Percentiles rank a stretch among this genome's conserved stretches.
These are phyloP conservation scores for Microcebus tavaratra DNA, from an alignment of 2,113 vertebrate genomes.

Conservation along the genomic window DNA sequence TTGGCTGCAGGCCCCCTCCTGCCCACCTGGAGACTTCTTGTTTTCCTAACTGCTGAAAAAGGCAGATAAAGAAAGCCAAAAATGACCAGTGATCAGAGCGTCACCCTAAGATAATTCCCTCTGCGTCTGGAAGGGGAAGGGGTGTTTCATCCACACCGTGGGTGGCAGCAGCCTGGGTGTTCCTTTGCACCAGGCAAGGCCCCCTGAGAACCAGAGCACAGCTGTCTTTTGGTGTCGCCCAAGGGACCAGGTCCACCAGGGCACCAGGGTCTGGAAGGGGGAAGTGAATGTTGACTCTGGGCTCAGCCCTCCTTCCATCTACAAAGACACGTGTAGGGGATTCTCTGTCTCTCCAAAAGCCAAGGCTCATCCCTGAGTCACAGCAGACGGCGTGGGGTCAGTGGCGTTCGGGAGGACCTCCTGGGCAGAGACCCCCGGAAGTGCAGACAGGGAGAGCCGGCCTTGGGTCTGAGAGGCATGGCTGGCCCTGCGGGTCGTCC, in stretches of 20 bases:
- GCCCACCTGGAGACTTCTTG: neutral
- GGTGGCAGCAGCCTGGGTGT: neutral
- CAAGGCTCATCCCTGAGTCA: neutral
- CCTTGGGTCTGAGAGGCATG: neutral
- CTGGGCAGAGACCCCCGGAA: neutral
- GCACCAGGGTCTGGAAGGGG: neutral
- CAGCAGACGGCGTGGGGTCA: accelerated
- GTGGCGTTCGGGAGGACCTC: neutral
- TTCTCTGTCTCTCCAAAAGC: neutral
- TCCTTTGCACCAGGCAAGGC: neutral
- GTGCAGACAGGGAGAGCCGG: too few species aligned
- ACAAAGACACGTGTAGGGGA: accelerated
- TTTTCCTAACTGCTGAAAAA: neutral
- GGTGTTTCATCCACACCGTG: accelerated
- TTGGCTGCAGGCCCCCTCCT: neutral
- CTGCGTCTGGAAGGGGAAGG: neutral
- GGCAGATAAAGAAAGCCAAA: too few species aligned
- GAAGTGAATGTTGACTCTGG: neutral
- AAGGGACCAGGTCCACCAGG: neutral
- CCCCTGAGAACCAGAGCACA: accelerated
- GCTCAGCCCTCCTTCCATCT: neutral
- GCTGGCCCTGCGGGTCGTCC: too few species aligned
- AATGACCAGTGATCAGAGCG: accelerated
- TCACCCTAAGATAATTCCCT: neutral
- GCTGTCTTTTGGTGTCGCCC: neutral